Percentiles rank a stretch among this genome's conserved stretches.
phyloP scores from a whole-genome alignment of 2,797 vertebrate genomes.

The Sebastes aleutianus region DNA sequence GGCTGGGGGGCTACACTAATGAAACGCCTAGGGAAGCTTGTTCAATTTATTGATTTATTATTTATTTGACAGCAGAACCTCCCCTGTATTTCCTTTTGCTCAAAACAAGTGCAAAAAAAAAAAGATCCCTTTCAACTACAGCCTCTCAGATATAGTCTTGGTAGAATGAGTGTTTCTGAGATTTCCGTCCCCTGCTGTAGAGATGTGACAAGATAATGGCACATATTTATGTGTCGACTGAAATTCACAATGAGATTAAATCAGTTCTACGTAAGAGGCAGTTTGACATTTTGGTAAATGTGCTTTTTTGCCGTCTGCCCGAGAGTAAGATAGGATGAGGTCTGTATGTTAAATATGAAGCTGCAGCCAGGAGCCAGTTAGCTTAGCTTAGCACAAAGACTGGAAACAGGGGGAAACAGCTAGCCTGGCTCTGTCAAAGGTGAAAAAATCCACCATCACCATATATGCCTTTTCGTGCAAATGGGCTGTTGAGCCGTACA shows the following conservation, averaged over 20 bases:
- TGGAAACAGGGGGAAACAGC: background rate
- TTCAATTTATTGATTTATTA: constrained; percentile 20
- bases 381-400: background rate
- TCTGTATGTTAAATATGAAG: no score
- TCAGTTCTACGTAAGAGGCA: background rate
- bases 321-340: background rate
- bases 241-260: background rate
- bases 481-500: background rate
- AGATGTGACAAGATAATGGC: background rate
- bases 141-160: background rate
- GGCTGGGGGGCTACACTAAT: constrained; percentile 5
- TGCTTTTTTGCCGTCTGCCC: background rate
- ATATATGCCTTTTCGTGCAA: no score
- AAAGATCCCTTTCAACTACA: background rate
- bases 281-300: background rate
- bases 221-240: background rate
- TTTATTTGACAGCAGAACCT: constrained; percentile 12
- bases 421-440: background rate
- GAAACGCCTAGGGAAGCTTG: constrained; percentile 2
- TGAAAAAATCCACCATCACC: background rate
- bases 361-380: no score
- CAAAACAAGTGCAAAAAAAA: background rate
- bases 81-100: background rate
- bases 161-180: background rate
- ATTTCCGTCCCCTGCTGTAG: background rate